Conservation (phyloP, 2,113 vertebrate genomes). For the Callipepla squamata region DNA sequence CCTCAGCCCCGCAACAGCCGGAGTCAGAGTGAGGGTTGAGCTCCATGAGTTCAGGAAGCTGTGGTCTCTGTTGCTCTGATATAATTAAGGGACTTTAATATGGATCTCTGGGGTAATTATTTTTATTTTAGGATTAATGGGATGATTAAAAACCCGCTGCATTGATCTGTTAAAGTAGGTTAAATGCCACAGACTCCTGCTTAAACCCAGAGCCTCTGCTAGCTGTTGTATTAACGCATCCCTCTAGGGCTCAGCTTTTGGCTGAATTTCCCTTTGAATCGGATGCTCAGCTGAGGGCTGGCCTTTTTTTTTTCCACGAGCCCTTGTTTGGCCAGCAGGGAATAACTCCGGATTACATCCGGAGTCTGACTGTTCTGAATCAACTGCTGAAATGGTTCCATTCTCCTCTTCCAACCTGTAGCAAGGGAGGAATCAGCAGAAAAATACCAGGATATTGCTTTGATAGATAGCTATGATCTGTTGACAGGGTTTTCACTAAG, state of each 20-base stretch:
- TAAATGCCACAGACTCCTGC: slow-evolving; percentile 54
- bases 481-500: not conserved
- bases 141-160: slow-evolving; percentile 44
- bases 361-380: not conserved
- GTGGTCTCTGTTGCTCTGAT: not conserved
- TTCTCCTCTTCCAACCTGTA: not conserved
- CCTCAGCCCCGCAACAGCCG: not conserved
- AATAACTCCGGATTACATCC: slow-evolving; percentile 52
- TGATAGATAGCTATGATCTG: not conserved
- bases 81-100: slow-evolving; percentile 61
- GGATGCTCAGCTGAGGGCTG: slow-evolving; percentile 13
- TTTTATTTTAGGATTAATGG: slow-evolving; percentile 70
- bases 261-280: slow-evolving; percentile 47
- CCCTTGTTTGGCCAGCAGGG: slow-evolving; percentile 16
- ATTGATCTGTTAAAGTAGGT: slow-evolving; percentile 66
- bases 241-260: not conserved
- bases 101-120: slow-evolving; percentile 51
- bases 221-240: slow-evolving; percentile 48
- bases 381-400: not conserved
- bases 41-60: not conserved
- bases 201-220: not conserved
- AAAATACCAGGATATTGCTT: not conserved
- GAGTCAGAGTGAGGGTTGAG: not conserved
- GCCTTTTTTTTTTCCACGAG: slow-evolving; percentile 11
- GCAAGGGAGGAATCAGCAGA: not conserved